phyloP scores from a whole-genome alignment of 2,797 vertebrate species.

The Siniperca scherzeri region DNA sequence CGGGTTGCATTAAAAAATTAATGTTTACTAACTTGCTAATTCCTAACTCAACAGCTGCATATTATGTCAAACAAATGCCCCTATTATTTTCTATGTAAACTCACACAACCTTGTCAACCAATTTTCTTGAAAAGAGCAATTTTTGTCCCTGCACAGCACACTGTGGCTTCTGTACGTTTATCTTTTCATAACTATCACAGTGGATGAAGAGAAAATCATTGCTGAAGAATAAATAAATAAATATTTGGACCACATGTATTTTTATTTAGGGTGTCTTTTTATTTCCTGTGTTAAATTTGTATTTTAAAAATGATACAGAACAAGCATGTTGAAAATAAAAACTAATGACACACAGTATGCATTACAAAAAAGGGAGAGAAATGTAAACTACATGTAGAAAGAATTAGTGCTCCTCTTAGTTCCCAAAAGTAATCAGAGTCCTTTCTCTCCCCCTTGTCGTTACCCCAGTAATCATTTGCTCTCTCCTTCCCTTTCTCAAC shows the following conservation, averaged over 20 bases:
- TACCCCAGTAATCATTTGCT: neutral
- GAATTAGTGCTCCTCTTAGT: neutral
- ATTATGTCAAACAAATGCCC: no score
- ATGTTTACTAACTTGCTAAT: no score
- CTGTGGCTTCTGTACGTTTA: no score
- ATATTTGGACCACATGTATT: neutral
- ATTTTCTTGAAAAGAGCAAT: neutral
- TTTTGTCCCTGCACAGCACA: no score
- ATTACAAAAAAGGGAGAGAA: no score
- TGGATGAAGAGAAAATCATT: neutral
- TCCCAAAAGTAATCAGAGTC: conserved; percentile 6
- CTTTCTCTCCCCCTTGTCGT: neutral
- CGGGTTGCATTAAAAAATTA: no score
- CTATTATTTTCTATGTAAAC: neutral
- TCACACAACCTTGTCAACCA: neutral
- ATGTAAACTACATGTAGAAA: no score
- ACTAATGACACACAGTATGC: neutral
- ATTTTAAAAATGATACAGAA: neutral
- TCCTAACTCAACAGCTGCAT: no score
- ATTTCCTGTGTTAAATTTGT: no score
- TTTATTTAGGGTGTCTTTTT: neutral
- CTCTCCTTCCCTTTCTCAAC: neutral
- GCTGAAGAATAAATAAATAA: no score
- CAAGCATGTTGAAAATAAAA: neutral
- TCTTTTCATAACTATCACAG: no score